Conservation (phyloP, 2,797 vertebrate species). For the Chrosomus eos region DNA sequence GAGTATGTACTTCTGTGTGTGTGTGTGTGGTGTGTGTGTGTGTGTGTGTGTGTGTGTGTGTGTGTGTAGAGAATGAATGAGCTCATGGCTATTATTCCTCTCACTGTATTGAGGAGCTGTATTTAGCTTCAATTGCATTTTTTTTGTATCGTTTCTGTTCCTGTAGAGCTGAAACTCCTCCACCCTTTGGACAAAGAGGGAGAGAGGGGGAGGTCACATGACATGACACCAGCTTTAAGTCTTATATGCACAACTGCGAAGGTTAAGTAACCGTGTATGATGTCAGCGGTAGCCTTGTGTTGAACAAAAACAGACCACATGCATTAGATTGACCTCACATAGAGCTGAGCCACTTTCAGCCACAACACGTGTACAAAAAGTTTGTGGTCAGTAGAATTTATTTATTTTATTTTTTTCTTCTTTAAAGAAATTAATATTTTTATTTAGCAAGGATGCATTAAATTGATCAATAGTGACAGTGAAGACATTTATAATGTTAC, state of each 20-base stretch:
- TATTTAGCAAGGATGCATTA: background rate
- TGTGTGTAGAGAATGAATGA: slow-evolving; percentile 8
- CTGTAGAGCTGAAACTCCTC: slow-evolving; percentile 92
- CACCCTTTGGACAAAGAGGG: slow-evolving; percentile 85
- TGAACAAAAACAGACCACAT: background rate
- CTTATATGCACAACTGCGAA: slow-evolving; percentile 67
- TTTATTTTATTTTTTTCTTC: no score
- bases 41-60: background rate
- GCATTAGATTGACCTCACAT: background rate
- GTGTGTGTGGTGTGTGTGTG: background rate
- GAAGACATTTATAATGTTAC: background rate
- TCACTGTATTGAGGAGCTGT: slow-evolving; percentile 66
- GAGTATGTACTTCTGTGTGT: slow-evolving; percentile 28
- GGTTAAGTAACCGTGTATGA: slow-evolving; percentile 55
- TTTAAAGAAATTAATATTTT: background rate
- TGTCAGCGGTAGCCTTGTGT: slow-evolving; percentile 16
- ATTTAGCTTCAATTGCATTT: slow-evolving; percentile 81
- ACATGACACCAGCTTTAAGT: slow-evolving; percentile 81
- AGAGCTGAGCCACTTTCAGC: background rate
- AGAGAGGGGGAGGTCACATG: slow-evolving; percentile 90
- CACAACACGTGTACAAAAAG: background rate
- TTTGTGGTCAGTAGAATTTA: background rate
- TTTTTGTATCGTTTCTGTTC: slow-evolving; percentile 87
- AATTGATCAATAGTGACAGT: background rate
- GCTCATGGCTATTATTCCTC: slow-evolving; percentile 15